phyloP scores from a whole-genome alignment of 1,140 invertebrate species.

The Caenorhabditis inopinata region DNA sequence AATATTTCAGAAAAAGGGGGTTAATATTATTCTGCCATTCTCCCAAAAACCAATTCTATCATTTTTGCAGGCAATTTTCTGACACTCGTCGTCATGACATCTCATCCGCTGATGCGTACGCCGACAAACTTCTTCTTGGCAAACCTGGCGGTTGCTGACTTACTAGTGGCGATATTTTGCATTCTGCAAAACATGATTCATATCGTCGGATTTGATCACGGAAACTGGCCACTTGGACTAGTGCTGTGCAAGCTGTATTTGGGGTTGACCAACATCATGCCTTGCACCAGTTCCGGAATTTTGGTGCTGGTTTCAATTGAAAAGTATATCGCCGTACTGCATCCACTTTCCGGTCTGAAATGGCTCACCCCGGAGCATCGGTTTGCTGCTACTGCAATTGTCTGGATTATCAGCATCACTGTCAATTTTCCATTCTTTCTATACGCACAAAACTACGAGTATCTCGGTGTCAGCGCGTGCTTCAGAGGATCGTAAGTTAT shows the following conservation, averaged over 20 bases:
- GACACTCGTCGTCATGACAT: slow-evolving; percentile 49
- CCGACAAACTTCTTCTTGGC: slow-evolving; percentile 55
- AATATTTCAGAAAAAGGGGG: no score
- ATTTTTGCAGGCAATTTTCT: slow-evolving; percentile 52
- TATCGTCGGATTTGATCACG: slow-evolving; percentile 56
- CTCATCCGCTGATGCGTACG: slow-evolving; percentile 54
- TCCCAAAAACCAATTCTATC: neutral
- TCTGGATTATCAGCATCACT: slow-evolving; percentile 53
- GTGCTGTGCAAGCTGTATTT: slow-evolving; percentile 62
- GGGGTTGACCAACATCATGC: slow-evolving; percentile 59
- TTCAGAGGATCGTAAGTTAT: slow-evolving; percentile 11
- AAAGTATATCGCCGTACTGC: slow-evolving; percentile 63
- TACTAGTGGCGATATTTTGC: slow-evolving; percentile 60
- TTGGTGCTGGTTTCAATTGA: slow-evolving; percentile 64
- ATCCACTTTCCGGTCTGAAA: slow-evolving; percentile 62
- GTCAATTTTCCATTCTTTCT: slow-evolving; percentile 58
- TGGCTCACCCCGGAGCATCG: slow-evolving; percentile 58
- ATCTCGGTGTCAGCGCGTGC: slow-evolving; percentile 45
- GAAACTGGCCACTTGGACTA: slow-evolving; percentile 54
- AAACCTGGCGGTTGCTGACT: slow-evolving; percentile 58
- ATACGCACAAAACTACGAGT: slow-evolving; percentile 44
- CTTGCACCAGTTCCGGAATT: slow-evolving; percentile 64
- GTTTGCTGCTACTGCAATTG: slow-evolving; percentile 48
- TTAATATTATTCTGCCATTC: no score
- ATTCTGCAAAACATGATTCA: slow-evolving; percentile 65